Evolutionary conservation across 2,113 vertebrate species (phyloP), one percentile per base, ranked within the genome.

Genomic region (Bothrops jararaca): DNA sequence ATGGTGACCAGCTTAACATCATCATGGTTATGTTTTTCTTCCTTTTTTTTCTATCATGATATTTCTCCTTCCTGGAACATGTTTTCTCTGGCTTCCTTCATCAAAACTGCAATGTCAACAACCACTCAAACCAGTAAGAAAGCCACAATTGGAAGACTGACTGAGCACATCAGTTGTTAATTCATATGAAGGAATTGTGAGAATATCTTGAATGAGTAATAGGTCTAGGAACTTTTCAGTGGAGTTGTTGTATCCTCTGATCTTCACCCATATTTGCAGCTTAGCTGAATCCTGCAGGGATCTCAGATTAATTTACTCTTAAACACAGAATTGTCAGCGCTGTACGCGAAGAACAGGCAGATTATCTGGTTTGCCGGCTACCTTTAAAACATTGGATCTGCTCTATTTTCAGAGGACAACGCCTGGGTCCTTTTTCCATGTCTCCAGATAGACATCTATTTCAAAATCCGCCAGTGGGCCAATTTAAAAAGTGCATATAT

Each of bases 281-380:
- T 97, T 95, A 97, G 88, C 92, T 89, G 54, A 92, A 64, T 85
- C 92, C 95, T 56, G 94, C 0, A 0, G 80, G 89, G 94, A 96
- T 96, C 94, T n/a, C 0, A 88, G 91, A 90, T 94, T 97, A 97
- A 97, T 95, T 96, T 95, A 97, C 64, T 95, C 95, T 96, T 95
- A 96, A 97, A 95, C 95, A 97, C 95, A 91, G 94, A 94, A 95
- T 95, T 95, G 95, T 89, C 45, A 5, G 86, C 94, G 90, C 53
- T 0, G 85, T 94, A 86, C 89, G 89, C 91, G 94, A 86, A 85
- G 94, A 95, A 50, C 0, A 2, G 34, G 48, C 0, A 52, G 97
- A 96, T 97, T 96, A 97, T 95, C 95, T 89, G 42, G 89, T 58
- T 7, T 1, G 64, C 0, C 2, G n/a, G 85, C 56, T 18, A 90